Conservation (phyloP, 2,113 vertebrate genomes). For the Sarotherodon lohbergeri region DNA sequence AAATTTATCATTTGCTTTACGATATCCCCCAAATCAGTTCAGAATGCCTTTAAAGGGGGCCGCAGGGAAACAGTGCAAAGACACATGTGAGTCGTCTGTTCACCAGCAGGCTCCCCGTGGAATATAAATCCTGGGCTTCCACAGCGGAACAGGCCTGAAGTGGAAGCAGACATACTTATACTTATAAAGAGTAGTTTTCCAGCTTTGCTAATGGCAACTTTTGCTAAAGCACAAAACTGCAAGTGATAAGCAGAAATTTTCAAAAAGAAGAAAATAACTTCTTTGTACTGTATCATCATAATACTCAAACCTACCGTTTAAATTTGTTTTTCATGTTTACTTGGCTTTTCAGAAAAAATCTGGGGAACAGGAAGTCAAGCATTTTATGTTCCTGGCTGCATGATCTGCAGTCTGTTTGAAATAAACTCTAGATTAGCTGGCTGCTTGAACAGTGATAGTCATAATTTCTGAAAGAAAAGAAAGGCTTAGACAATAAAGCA, state of each 20-base stretch:
- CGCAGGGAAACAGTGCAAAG: slow-evolving; percentile 26
- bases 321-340: background rate
- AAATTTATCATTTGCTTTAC: slow-evolving; percentile 76
- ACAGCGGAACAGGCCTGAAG: slow-evolving; percentile 24
- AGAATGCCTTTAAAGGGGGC: slow-evolving; percentile 64
- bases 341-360: background rate
- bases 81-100: slow-evolving; percentile 71
- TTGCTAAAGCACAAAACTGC: background rate
- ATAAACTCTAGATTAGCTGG: background rate
- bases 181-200: slow-evolving; percentile 64
- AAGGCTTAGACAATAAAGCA: background rate
- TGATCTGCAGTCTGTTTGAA: background rate
- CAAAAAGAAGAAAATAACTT: background rate
- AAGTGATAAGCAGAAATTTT: background rate
- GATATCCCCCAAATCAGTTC: slow-evolving; percentile 71
- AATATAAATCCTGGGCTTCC: slow-evolving; percentile 64
- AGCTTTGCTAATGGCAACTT: slow-evolving; percentile 44
- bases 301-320: background rate
- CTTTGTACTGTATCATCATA: background rate
- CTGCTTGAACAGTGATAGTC: background rate
- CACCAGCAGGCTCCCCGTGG: slow-evolving; percentile 20
- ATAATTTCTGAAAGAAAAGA: background rate
- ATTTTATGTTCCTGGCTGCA: background rate
- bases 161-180: slow-evolving; percentile 55
- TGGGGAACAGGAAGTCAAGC: background rate